A percentile compares a stretch with the other conserved stretches of the same genome.
Conservation (phyloP, 1,140 invertebrate species). For the Meloidogyne chitwoodi region DNA sequence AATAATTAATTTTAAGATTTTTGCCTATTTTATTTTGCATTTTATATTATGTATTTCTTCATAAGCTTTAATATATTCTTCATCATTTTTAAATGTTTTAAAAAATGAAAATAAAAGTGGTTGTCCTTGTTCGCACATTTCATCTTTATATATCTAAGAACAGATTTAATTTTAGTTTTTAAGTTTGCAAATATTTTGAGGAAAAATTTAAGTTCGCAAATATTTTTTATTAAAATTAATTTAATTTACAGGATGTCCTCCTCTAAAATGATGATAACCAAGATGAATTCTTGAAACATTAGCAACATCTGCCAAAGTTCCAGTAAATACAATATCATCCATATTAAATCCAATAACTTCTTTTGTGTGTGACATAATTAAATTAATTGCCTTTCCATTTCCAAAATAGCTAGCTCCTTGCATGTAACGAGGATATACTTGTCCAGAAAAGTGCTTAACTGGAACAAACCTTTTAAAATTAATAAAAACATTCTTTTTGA, state of each 20-base stretch:
- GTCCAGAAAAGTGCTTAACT: neutral
- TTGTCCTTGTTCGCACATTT: neutral
- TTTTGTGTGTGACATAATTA: constrained; percentile 6
- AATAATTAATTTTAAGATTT: neutral
- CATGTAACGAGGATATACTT: neutral
- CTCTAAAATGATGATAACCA: neutral
- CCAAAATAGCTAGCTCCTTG: constrained; percentile 18
- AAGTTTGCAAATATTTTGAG: too few species aligned
- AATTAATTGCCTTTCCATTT: neutral
- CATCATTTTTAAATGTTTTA: neutral
- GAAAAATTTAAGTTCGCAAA: neutral
- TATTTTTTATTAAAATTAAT: neutral
- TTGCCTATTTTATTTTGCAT: neutral
- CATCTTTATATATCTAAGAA: neutral
- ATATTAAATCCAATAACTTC: constrained; percentile 8
- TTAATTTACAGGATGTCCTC: neutral
- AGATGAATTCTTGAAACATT: neutral
- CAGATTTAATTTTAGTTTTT: neutral
- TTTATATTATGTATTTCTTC: neutral
- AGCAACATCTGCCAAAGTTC: constrained; percentile 1
- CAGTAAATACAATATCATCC: constrained; percentile 11
- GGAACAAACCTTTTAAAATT: neutral
- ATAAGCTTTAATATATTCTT: neutral
- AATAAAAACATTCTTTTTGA: neutral
- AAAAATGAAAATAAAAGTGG: neutral